phyloP scores from a whole-genome alignment of 2,113 vertebrate species.

The Pavo muticus region DNA sequence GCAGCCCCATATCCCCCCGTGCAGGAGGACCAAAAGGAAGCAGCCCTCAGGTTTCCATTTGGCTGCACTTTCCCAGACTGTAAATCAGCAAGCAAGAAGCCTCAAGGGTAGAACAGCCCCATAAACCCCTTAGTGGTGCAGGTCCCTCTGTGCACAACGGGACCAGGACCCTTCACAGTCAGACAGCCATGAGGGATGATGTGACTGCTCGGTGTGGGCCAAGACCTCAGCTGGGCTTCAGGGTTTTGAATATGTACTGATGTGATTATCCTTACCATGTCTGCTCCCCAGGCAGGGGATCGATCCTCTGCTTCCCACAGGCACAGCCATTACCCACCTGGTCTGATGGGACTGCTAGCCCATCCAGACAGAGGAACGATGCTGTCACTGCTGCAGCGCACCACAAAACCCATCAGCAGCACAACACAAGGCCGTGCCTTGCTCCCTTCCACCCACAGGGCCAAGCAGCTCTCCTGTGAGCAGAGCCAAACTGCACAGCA shows the following conservation, averaged over 20 bases:
- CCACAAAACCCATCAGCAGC: not conserved
- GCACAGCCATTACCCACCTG: not conserved
- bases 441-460: not conserved
- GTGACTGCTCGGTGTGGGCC: not conserved
- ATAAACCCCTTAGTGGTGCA: not conserved
- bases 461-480: not conserved
- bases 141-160: not conserved
- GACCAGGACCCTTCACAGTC: not conserved
- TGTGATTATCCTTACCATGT: not conserved
- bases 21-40: not conserved
- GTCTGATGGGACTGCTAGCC: not conserved
- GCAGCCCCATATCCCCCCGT: not conserved
- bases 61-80: constrained; percentile 20
- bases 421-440: not conserved
- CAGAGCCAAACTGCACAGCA: rapidly evolving
- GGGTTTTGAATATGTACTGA: constrained; percentile 11
- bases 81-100: not conserved
- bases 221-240: not conserved
- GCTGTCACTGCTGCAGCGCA: not conserved
- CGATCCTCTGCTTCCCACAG: not conserved
- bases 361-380: not conserved
- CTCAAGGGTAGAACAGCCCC: not conserved
- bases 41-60: not conserved
- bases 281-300: not conserved
- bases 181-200: not conserved